These are phyloP conservation scores for Drosophila neocordata DNA, from an alignment of 1,140 invertebrate genomes.

Conservation along the genomic window DNA sequence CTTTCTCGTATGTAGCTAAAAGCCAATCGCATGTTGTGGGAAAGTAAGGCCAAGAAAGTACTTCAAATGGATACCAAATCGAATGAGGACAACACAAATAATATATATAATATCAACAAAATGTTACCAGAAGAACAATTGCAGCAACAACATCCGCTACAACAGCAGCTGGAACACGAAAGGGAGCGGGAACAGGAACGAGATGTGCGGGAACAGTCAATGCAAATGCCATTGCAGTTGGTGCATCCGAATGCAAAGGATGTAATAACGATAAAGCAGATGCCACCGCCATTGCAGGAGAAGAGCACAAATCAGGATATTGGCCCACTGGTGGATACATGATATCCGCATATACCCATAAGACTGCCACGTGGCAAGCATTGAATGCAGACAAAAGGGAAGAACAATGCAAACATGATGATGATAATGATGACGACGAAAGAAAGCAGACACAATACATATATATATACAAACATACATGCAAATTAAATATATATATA, in stretches of 20 bases:
- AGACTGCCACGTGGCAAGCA: constrained; percentile 70
- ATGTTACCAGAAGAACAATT: constrained; percentile 11
- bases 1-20: constrained; percentile 78
- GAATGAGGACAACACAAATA: constrained; percentile 54
- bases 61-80: constrained; percentile 69
- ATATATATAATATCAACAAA: constrained; percentile 26
- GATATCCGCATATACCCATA: constrained; percentile 76
- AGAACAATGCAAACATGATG: background rate
- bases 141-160: constrained; percentile 35
- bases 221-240: constrained; percentile 45
- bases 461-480: constrained; percentile 24
- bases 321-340: constrained; percentile 66
- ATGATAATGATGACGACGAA: background rate
- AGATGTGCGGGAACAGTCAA: constrained; percentile 21
- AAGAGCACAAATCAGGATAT: constrained; percentile 44
- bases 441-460: constrained; percentile 3
- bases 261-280: constrained; percentile 78
- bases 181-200: constrained; percentile 48
- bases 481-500: constrained; percentile 42
- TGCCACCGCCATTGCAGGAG: constrained; percentile 50
- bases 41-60: constrained; percentile 84
- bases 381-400: constrained; percentile 32
- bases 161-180: constrained; percentile 36
- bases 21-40: constrained; percentile 84
- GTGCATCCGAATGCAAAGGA: constrained; percentile 71